phyloP scores from a whole-genome alignment of 1,140 invertebrate genomes.

The Pseudomyrmex gracilis region DNA sequence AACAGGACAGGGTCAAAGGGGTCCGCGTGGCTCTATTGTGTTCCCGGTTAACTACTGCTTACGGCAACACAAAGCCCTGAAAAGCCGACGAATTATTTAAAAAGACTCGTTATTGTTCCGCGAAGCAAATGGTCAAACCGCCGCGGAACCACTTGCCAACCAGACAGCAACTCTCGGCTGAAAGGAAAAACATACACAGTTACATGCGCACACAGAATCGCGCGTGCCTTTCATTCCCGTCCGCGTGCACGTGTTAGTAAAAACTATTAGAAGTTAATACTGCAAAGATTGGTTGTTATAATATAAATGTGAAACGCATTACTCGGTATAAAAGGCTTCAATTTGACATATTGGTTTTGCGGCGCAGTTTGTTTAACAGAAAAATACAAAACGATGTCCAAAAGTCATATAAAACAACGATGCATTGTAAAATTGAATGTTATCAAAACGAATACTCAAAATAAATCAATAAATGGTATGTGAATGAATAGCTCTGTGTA shows the following conservation, averaged over 20 bases:
- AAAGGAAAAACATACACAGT: constrained; percentile 15
- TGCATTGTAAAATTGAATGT: constrained; percentile 21
- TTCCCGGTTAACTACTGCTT: constrained; percentile 72
- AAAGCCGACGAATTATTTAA: constrained; percentile 75
- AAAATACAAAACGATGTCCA: constrained; percentile 20
- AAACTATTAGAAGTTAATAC: not conserved
- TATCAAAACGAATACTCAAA: constrained; percentile 42
- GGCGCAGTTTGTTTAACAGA: constrained; percentile 27
- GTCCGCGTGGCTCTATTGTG: constrained; percentile 59
- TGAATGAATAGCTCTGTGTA: not conserved
- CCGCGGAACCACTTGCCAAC: constrained; percentile 34
- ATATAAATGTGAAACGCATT: constrained; percentile 6
- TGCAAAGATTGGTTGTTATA: not conserved
- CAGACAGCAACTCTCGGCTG: not conserved
- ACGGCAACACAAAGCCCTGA: constrained; percentile 65
- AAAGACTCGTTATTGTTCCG: constrained; percentile 71
- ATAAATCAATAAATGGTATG: constrained; percentile 41
- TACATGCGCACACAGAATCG: not conserved
- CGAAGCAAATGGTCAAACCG: constrained; percentile 51
- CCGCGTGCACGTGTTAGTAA: not conserved
- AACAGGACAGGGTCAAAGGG: constrained; percentile 35
- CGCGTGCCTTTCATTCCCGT: not conserved
- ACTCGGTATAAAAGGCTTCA: not conserved
- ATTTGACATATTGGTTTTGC: constrained; percentile 39
- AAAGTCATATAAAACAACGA: constrained; percentile 23